These are phyloP conservation scores for Acropora tenuis DNA, from an alignment of 64 coral and sea anemone species.

Conservation along the genomic window DNA sequence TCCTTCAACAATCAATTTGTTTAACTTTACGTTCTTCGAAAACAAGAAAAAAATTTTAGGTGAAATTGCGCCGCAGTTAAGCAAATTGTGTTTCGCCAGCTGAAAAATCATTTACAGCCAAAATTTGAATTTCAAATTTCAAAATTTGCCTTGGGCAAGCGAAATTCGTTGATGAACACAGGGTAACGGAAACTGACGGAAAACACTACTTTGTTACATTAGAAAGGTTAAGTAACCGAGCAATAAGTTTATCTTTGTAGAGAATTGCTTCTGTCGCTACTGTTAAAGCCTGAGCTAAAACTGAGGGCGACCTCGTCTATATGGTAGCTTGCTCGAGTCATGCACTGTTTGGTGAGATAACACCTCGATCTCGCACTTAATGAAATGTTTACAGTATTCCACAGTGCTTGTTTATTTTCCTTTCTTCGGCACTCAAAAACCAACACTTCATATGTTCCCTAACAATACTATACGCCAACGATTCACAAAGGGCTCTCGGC, in stretches of 20 bases:
- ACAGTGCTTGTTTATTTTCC: slow-evolving; percentile 47
- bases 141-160: slow-evolving; percentile 8
- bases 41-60: neutral
- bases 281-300: neutral
- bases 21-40: neutral
- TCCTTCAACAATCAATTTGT: neutral
- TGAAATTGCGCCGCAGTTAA: neutral
- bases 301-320: no score
- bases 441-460: slow-evolving; percentile 2
- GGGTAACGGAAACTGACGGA: neutral
- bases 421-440: slow-evolving; percentile 11
- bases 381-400: slow-evolving; percentile 37
- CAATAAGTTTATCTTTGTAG: slow-evolving; percentile 2
- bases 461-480: neutral
- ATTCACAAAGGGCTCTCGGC: neutral
- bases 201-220: slow-evolving; percentile 53
- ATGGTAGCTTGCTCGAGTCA: no score
- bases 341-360: neutral
- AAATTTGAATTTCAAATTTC: slow-evolving; percentile 52
- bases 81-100: slow-evolving; percentile 3
- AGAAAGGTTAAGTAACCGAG: slow-evolving; percentile 22
- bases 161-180: neutral
- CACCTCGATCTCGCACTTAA: slow-evolving; percentile 27
- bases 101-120: slow-evolving; percentile 16
- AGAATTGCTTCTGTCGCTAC: neutral